phyloP scores from a whole-genome alignment of 2,888 invertebrate species.

The Cheilosia soror region DNA sequence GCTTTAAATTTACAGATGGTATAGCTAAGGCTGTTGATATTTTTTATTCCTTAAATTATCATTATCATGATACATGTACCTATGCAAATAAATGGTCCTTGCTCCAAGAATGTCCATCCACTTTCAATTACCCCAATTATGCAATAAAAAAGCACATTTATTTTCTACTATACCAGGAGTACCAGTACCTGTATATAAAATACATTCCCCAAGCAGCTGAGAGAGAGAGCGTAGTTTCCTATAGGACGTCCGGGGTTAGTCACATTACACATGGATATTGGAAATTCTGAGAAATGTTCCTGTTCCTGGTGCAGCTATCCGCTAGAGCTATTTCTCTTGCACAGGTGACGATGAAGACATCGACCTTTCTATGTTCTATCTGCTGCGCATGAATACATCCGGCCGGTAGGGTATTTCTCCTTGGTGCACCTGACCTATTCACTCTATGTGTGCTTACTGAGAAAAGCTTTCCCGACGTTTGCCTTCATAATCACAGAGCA shows the following conservation, averaged over 20 bases:
- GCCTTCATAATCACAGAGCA: conserved; percentile 33
- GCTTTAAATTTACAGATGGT: no score
- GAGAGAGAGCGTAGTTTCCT: neutral
- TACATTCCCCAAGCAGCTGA: neutral
- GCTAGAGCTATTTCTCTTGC: neutral
- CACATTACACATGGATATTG: neutral
- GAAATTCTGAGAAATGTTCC: neutral
- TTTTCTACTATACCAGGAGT: no score
- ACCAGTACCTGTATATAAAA: neutral
- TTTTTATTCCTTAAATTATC: no score
- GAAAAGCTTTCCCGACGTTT: conserved; percentile 43
- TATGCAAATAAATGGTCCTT: no score
- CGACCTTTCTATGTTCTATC: conserved; percentile 43
- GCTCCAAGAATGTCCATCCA: no score
- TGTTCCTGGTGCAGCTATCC: no score
- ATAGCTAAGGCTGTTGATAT: no score
- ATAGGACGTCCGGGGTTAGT: neutral
- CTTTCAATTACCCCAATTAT: no score
- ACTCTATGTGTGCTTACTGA: conserved; percentile 36
- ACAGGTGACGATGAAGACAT: neutral
- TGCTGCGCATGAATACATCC: conserved; percentile 64
- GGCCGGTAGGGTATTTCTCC: conserved; percentile 66
- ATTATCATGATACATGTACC: no score
- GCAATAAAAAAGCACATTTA: no score
- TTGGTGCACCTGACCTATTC: conserved; percentile 72